A percentile compares a stretch with the other conserved stretches of the same genome.
Conservation (phyloP, 2,113 vertebrate genomes). For the Gymnarchus niloticus region DNA sequence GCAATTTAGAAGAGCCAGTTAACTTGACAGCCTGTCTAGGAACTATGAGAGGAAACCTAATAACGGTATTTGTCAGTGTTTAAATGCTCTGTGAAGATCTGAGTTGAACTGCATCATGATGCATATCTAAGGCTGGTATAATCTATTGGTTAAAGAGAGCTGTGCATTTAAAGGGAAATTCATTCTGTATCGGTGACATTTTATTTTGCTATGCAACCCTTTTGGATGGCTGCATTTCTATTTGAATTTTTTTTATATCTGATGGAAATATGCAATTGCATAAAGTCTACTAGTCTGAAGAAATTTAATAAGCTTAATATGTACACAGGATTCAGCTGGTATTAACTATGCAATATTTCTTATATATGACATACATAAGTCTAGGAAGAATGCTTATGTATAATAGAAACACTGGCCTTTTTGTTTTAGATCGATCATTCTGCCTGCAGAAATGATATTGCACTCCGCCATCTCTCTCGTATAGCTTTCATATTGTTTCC, state of each 20-base stretch:
- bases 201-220: not conserved
- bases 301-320: not conserved
- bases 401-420: not conserved
- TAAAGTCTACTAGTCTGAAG: not conserved
- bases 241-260: not conserved
- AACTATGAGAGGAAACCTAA: not conserved
- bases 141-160: not conserved
- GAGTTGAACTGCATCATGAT: not conserved
- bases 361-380: not conserved
- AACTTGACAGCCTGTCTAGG: not conserved
- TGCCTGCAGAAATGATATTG: not conserved
- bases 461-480: conserved; percentile 5
- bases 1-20: not conserved
- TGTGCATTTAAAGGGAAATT: not conserved
- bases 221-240: not conserved
- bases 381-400: not conserved
- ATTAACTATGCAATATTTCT: not conserved
- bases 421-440: not conserved
- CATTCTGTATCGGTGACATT: not conserved
- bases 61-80: no score
- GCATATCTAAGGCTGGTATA: not conserved
- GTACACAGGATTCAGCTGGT: not conserved
- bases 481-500: not conserved
- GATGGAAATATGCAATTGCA: not conserved
- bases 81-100: no score